phyloP scores from a whole-genome alignment of 2,797 vertebrate species.

The Platyrinchus mystaceus region DNA sequence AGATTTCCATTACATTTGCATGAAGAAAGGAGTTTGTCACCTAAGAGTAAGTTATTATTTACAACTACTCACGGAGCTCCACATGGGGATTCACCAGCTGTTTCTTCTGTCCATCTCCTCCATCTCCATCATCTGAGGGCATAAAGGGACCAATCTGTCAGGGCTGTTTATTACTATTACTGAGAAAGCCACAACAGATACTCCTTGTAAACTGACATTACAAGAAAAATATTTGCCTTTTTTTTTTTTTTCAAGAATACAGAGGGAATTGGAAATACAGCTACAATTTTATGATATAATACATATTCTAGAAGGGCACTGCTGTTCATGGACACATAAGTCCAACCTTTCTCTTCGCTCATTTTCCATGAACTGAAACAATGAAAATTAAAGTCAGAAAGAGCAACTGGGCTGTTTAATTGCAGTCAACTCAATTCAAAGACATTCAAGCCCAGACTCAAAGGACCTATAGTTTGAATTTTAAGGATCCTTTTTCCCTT shows the following conservation, averaged over 20 bases:
- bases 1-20: not conserved
- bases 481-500: not conserved
- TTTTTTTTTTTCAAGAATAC: not conserved
- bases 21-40: not conserved
- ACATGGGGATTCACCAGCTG: conserved; percentile 91
- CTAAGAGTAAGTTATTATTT: not conserved
- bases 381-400: not conserved
- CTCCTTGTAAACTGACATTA: not conserved
- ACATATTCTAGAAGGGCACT: not conserved
- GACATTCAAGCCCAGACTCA: not conserved
- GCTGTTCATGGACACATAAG: not conserved
- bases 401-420: not conserved
- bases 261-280: not conserved
- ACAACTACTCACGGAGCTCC: conserved; percentile 88
- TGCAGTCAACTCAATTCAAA: not conserved
- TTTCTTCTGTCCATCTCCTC: conserved; percentile 90
- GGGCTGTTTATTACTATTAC: not conserved
- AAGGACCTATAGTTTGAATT: rapidly evolving
- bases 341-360: not conserved
- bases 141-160: conserved; percentile 24
- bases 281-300: not conserved
- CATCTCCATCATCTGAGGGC: conserved; percentile 86
- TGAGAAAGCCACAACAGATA: not conserved
- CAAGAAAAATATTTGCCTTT: not conserved
- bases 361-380: not conserved